These are phyloP conservation scores for Halcyon badia DNA, from an alignment of 2,797 vertebrate species.

Conservation along the genomic window DNA sequence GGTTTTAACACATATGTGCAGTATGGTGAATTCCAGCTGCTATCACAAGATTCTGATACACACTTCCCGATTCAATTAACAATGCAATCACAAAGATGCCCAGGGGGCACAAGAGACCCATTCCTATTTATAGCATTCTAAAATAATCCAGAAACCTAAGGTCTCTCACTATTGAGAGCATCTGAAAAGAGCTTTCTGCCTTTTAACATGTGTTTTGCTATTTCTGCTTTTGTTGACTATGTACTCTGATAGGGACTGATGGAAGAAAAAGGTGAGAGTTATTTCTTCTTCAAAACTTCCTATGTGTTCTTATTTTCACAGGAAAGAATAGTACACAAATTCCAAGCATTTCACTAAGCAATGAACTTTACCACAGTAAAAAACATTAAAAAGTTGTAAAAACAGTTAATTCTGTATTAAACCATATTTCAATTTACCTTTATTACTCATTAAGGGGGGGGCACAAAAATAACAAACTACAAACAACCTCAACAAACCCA, in stretches of 20 bases:
- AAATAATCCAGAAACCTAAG: not conserved
- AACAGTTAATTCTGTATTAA: not conserved
- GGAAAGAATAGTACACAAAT: not conserved
- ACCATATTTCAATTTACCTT: not conserved
- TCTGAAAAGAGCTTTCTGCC: not conserved
- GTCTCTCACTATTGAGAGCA: not conserved
- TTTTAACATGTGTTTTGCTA: not conserved
- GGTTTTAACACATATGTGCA: not conserved
- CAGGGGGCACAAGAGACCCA: rapidly evolving
- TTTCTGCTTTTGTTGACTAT: not conserved
- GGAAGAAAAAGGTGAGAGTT: not conserved
- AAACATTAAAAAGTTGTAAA: not conserved
- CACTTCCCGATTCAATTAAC: not conserved
- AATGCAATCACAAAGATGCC: not conserved
- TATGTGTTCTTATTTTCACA: not conserved
- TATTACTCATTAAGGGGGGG: not conserved
- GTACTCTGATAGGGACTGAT: not conserved
- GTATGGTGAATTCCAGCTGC: not conserved
- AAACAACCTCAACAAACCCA: not conserved
- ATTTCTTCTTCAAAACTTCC: not conserved
- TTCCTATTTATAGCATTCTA: not conserved
- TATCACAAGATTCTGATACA: not conserved
- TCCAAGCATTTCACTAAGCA: not conserved
- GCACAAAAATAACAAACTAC: no score
- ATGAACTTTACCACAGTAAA: not conserved